Evolutionary conservation across 2,113 vertebrate genomes (phyloP).

Genomic region (Blennius ocellaris): DNA sequence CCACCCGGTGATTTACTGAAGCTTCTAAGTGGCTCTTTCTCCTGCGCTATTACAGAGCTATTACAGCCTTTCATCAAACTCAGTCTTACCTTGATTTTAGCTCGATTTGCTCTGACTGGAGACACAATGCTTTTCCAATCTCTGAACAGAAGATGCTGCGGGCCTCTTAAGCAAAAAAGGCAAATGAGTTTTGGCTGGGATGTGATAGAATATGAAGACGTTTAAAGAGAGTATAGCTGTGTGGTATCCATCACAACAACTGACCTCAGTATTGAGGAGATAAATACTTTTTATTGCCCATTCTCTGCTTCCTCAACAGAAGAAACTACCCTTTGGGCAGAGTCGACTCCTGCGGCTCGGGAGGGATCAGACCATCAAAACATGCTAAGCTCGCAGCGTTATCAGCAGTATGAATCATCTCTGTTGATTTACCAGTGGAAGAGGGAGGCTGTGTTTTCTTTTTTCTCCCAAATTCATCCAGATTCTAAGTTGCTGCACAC

Average conservation of each 20-base stretch:
- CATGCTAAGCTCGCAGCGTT: conserved; percentile 11
- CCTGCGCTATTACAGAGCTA: too few species aligned
- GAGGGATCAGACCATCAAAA: conserved; percentile 2
- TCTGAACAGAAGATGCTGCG: not conserved
- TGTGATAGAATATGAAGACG: too few species aligned
- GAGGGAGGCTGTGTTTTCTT: not conserved
- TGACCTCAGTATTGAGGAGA: conserved; percentile 37
- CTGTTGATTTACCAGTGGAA: conserved; percentile 19
- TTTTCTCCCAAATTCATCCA: too few species aligned
- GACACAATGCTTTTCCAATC: conserved; percentile 9
- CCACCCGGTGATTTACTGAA: conserved; percentile 9
- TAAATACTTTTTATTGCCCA: conserved; percentile 12
- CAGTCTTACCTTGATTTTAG: conserved; percentile 15
- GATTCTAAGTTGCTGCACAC: too few species aligned
- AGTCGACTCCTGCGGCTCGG: conserved; percentile 1
- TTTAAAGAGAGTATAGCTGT: too few species aligned
- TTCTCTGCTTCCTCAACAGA: not conserved
- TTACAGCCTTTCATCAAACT: conserved; percentile 12
- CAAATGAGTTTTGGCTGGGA: not conserved
- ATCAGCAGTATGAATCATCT: not conserved
- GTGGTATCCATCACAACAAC: conserved; percentile 18
- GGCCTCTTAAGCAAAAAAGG: conserved; percentile 20
- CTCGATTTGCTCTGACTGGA: not conserved
- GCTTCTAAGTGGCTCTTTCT: conserved; percentile 14
- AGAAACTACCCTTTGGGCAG: conserved; percentile 30